phyloP scores from a whole-genome alignment of 2,113 vertebrate species.

The Lagopus muta region DNA sequence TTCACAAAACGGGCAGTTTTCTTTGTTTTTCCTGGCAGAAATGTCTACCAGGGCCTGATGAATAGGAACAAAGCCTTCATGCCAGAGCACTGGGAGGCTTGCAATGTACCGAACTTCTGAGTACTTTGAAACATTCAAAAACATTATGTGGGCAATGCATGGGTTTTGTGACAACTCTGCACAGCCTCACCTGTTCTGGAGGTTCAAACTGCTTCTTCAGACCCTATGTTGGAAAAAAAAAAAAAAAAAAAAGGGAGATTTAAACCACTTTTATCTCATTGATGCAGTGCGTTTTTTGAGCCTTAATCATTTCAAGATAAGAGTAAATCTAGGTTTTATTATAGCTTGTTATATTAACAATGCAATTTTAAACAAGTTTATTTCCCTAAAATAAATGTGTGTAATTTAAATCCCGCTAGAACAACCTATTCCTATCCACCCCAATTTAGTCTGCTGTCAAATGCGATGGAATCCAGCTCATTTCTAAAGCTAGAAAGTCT shows the following conservation, averaged over 20 bases:
- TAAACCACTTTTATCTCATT: background rate
- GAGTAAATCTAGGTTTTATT: background rate
- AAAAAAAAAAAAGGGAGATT: background rate
- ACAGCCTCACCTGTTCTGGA: background rate
- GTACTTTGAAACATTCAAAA: background rate
- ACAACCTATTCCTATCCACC: background rate
- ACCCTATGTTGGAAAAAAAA: rapidly evolving
- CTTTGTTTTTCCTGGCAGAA: background rate
- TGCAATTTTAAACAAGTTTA: background rate
- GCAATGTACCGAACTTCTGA: background rate
- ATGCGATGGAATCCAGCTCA: background rate
- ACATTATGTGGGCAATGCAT: background rate
- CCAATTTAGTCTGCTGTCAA: background rate
- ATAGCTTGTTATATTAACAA: background rate
- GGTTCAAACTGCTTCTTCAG: background rate
- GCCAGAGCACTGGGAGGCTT: background rate
- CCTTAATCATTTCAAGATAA: background rate
- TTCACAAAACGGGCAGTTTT: background rate
- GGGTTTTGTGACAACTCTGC: background rate
- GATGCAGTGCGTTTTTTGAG: background rate
- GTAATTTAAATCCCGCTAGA: background rate
- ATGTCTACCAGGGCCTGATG: background rate
- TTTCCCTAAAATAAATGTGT: background rate
- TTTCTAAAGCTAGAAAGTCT: background rate
- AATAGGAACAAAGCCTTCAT: background rate